phyloP scores from a whole-genome alignment of 2,888 invertebrate species.

The Glaucopsyche alexis region DNA sequence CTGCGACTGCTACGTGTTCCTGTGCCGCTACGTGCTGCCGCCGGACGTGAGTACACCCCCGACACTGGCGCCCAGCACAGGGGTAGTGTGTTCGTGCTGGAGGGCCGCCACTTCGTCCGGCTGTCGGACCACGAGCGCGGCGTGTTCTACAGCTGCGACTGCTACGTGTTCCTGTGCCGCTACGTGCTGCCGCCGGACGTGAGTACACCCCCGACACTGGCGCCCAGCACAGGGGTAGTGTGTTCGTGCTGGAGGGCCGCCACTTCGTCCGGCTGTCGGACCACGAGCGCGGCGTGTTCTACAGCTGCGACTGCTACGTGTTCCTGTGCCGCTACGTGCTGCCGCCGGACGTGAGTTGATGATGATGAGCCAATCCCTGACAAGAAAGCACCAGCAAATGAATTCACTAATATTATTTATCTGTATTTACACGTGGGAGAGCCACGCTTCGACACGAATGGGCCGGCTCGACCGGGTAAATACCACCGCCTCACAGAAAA shows the following conservation, averaged over 20 bases:
- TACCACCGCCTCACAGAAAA: too few species aligned
- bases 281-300: slow-evolving; percentile 95
- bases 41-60: too few species aligned
- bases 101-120: slow-evolving; percentile 98
- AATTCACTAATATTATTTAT: too few species aligned
- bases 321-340: not conserved
- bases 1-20: slow-evolving; percentile 97
- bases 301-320: slow-evolving; percentile 58
- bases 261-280: slow-evolving; percentile 98
- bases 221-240: too few species aligned
- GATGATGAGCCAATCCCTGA: too few species aligned
- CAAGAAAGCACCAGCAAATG: too few species aligned
- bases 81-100: slow-evolving; percentile 97
- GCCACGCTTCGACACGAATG: too few species aligned
- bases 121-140: slow-evolving; percentile 96
- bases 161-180: not conserved
- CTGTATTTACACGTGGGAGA: too few species aligned
- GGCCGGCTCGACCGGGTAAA: too few species aligned
- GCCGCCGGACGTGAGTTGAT: not conserved
- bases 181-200: slow-evolving; percentile 3
- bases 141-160: slow-evolving; percentile 84
- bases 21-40: slow-evolving; percentile 92
- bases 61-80: too few species aligned
- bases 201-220: too few species aligned
- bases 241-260: slow-evolving; percentile 96